These are phyloP conservation scores for Drosophila insularis DNA, from an alignment of 1,140 invertebrate species.

Conservation along the genomic window DNA sequence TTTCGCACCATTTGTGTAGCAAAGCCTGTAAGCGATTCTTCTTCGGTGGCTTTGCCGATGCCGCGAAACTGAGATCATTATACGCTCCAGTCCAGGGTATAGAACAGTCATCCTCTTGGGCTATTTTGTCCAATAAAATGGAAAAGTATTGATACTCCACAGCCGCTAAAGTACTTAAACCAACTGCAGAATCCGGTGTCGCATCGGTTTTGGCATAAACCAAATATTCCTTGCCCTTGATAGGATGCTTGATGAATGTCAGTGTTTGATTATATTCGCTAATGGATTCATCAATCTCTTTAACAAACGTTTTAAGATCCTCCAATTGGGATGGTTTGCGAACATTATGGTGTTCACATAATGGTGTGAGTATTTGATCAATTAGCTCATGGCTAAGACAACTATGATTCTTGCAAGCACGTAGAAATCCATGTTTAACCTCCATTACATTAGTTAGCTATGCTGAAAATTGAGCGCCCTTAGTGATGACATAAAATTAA, in stretches of 20 bases:
- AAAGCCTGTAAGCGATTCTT: constrained; percentile 57
- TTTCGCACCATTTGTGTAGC: constrained; percentile 47
- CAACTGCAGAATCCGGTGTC: constrained; percentile 31
- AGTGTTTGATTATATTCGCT: constrained; percentile 39
- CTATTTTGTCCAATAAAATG: constrained; percentile 54
- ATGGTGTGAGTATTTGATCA: constrained; percentile 43
- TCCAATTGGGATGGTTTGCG: constrained; percentile 44
- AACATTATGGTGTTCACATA: constrained; percentile 46
- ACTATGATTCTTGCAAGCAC: constrained; percentile 64
- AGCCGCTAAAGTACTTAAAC: constrained; percentile 9
- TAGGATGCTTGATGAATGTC: constrained; percentile 46
- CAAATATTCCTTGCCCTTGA: constrained; percentile 52
- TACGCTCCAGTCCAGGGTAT: constrained; percentile 63
- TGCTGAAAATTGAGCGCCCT: background rate
- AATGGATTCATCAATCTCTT: constrained; percentile 41
- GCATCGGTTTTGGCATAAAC: constrained; percentile 57
- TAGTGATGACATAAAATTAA: background rate
- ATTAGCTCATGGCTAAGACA: constrained; percentile 45
- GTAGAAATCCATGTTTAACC: constrained; percentile 50
- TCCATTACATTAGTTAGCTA: constrained; percentile 23
- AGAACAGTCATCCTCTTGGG: constrained; percentile 28
- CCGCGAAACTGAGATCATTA: constrained; percentile 17
- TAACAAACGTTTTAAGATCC: constrained; percentile 40
- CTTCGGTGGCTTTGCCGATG: constrained; percentile 19
- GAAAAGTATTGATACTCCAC: constrained; percentile 68